A percentile compares a stretch with the other conserved stretches of the same genome.
phyloP scores from a whole-genome alignment of 2,888 invertebrate species.

The Oligia latruncula region DNA sequence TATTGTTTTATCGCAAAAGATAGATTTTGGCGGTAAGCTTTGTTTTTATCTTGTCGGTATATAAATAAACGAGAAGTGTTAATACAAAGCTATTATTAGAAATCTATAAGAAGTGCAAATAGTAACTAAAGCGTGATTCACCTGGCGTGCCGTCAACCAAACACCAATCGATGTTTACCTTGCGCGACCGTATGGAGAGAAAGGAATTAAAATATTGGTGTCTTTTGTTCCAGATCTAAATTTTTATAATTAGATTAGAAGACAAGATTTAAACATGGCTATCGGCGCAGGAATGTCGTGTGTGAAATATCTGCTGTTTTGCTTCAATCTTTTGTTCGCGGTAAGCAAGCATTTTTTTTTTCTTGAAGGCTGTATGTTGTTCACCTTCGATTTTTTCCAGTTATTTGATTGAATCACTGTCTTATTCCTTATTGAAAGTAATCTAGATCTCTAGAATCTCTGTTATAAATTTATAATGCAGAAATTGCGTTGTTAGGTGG shows the following conservation, averaged over 20 bases:
- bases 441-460: not conserved
- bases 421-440: not conserved
- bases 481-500: not conserved
- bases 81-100: conserved; percentile 30
- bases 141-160: conserved; percentile 59
- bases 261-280: conserved; percentile 91
- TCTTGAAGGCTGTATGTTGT: conserved; percentile 54
- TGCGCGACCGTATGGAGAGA: conserved; percentile 61
- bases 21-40: conserved; percentile 70
- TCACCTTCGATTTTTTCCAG: conserved; percentile 55
- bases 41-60: conserved; percentile 45
- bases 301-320: conserved; percentile 96
- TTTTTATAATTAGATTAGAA: conserved; percentile 70
- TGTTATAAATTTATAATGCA: too few species aligned
- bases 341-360: conserved; percentile 90
- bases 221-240: conserved; percentile 84
- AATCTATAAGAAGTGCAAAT: conserved; percentile 12
- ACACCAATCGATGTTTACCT: conserved; percentile 81
- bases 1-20: conserved; percentile 56
- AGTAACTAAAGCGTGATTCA: conserved; percentile 27
- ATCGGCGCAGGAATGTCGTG: conserved; percentile 95
- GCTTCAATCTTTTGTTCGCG: conserved; percentile 96
- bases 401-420: not conserved
- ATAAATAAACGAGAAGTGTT: conserved; percentile 42
- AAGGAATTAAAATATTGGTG: conserved; percentile 68